These are phyloP conservation scores for Xenopus borealis DNA, from an alignment of 2,113 vertebrate species.

Conservation along the genomic window DNA sequence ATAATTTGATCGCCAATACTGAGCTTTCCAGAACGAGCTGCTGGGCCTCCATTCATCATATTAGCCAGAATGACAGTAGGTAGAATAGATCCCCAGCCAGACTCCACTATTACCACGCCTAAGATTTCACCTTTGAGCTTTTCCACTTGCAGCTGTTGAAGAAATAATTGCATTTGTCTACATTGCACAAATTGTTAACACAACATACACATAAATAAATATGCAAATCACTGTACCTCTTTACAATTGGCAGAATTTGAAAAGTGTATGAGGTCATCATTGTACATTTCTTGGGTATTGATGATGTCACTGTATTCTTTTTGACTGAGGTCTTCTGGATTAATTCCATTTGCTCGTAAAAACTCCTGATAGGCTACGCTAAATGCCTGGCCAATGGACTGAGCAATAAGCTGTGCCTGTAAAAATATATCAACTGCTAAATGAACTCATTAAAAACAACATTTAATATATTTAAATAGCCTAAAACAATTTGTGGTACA, in stretches of 20 bases:
- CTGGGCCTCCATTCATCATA: slow-evolving; percentile 96
- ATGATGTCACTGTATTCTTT: slow-evolving; percentile 99
- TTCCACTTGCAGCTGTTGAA: slow-evolving; percentile 86
- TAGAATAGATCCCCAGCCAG: slow-evolving; percentile 96
- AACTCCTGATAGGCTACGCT: slow-evolving; percentile 98
- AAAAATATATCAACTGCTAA: background rate
- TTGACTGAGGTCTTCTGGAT: slow-evolving; percentile 97
- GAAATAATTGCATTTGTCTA: background rate
- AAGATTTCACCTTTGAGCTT: slow-evolving; percentile 97
- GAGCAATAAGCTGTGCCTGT: slow-evolving; percentile 96
- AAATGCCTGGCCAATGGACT: slow-evolving; percentile 98
- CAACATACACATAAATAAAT: too few relatives aligned
- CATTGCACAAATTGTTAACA: too few relatives aligned
- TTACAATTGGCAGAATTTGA: slow-evolving; percentile 99
- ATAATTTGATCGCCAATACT: slow-evolving; percentile 99
- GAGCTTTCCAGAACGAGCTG: slow-evolving; percentile 93
- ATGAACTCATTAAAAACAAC: too few relatives aligned
- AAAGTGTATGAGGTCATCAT: slow-evolving; percentile 97
- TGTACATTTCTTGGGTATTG: slow-evolving; percentile 99
- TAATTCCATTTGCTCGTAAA: slow-evolving; percentile 93
- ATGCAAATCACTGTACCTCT: slow-evolving; percentile 71
- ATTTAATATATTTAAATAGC: too few relatives aligned
- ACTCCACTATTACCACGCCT: slow-evolving; percentile 96
- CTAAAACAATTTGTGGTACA: too few relatives aligned
- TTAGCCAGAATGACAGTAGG: slow-evolving; percentile 97